These are phyloP conservation scores for Pangasianodon gigas DNA, from an alignment of 2,113 vertebrate species.

Conservation along the genomic window DNA sequence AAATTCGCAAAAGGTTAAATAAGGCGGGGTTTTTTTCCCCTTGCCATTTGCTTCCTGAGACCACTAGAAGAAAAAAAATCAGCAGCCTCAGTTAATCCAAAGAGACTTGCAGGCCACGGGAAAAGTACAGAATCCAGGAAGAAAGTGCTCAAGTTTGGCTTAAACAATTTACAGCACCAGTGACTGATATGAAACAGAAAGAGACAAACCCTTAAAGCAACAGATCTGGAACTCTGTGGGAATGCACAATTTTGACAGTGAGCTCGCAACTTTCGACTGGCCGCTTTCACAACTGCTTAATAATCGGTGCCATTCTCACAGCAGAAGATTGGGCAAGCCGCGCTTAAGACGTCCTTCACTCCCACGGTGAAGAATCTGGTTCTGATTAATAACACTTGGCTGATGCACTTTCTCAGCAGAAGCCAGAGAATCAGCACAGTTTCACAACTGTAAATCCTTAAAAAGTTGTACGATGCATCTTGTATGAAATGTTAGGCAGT, in stretches of 20 bases:
- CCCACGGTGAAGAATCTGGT: constrained; percentile 38
- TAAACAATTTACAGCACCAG: constrained; percentile 46
- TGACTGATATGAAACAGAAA: constrained; percentile 42
- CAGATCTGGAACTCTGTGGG: constrained; percentile 11
- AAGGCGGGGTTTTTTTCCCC: constrained; percentile 52
- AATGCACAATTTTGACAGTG: constrained; percentile 28
- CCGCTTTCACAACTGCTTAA: constrained; percentile 40
- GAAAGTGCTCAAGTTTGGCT: constrained; percentile 46
- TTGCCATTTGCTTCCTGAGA: constrained; percentile 46
- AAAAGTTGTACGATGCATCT: background rate
- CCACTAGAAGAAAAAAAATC: constrained; percentile 30
- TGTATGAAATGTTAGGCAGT: background rate
- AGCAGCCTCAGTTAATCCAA: constrained; percentile 57
- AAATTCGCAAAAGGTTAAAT: constrained; percentile 51
- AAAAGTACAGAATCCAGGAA: constrained; percentile 49
- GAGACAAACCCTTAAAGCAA: constrained; percentile 35
- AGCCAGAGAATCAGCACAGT: constrained; percentile 1
- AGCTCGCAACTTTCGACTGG: constrained; percentile 26
- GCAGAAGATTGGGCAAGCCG: background rate
- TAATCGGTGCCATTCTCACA: constrained; percentile 27
- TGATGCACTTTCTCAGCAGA: constrained; percentile 10
- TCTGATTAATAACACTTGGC: constrained; percentile 44
- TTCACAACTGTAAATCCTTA: background rate
- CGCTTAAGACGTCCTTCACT: constrained; percentile 23
- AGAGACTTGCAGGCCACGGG: constrained; percentile 48